phyloP scores from a whole-genome alignment of 2,797 vertebrate genomes.

The Crax fasciolata region DNA sequence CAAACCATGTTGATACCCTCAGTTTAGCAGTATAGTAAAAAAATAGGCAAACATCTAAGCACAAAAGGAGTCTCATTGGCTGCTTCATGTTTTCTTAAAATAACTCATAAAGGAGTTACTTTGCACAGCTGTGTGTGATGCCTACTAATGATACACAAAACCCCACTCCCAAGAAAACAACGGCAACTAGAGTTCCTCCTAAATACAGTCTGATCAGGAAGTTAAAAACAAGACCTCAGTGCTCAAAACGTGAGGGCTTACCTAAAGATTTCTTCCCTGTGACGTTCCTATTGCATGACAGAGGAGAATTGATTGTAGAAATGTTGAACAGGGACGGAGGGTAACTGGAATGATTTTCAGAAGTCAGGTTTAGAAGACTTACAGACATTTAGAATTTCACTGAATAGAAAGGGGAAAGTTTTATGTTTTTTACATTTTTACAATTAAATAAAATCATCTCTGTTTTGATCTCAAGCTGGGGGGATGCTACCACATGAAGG shows the following conservation, averaged over 20 bases:
- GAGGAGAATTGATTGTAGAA: not conserved
- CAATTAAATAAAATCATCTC: not conserved
- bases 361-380: not conserved
- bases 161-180: not conserved
- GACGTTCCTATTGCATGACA: not conserved
- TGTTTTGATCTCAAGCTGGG: not conserved
- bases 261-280: not conserved
- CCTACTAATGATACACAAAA: not conserved
- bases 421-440: not conserved
- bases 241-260: not conserved
- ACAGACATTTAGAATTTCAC: not conserved
- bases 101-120: not conserved
- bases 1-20: not conserved
- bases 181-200: not conserved
- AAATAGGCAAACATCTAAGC: not conserved
- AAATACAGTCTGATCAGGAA: not conserved
- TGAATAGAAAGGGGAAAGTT: not conserved
- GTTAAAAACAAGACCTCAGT: not conserved
- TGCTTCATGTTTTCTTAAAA: not conserved
- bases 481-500: not conserved
- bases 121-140: not conserved
- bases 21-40: not conserved
- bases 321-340: not conserved
- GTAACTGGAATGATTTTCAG: not conserved
- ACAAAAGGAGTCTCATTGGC: not conserved